phyloP scores from a whole-genome alignment of 2,797 vertebrate species.

The Lacerta viridis region DNA sequence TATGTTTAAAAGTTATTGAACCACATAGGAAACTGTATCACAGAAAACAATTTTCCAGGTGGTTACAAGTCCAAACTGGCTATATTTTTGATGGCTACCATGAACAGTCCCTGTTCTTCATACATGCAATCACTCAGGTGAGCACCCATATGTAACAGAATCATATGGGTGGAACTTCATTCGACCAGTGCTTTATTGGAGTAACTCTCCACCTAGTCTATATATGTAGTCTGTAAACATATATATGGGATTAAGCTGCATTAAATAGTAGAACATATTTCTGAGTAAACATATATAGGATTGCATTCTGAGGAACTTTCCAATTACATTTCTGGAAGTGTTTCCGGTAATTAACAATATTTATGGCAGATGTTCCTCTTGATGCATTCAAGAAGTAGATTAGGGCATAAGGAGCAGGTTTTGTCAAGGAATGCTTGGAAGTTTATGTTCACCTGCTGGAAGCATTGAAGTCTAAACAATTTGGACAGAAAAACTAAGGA shows the following conservation, averaged over 20 bases:
- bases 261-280: background rate
- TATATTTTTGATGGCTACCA: background rate
- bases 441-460: background rate
- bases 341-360: background rate
- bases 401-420: background rate
- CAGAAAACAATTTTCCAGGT: background rate
- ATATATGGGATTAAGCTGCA: background rate
- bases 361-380: background rate
- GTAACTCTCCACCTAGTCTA: background rate
- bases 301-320: background rate
- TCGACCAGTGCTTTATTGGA: background rate
- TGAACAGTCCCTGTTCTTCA: background rate
- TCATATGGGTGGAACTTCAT: background rate
- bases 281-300: background rate
- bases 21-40: background rate
- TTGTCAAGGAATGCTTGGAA: background rate
- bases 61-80: background rate
- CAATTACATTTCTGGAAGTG: background rate
- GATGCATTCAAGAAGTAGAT: background rate
- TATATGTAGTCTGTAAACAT: too few relatives aligned
- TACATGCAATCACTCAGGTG: background rate
- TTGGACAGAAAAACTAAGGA: too few relatives aligned
- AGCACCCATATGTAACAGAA: background rate
- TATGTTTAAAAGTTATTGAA: background rate
- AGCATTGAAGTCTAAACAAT: too few relatives aligned